Evolutionary conservation across 2,113 vertebrate genomes (phyloP).

Genomic region (Plotosus lineatus): DNA sequence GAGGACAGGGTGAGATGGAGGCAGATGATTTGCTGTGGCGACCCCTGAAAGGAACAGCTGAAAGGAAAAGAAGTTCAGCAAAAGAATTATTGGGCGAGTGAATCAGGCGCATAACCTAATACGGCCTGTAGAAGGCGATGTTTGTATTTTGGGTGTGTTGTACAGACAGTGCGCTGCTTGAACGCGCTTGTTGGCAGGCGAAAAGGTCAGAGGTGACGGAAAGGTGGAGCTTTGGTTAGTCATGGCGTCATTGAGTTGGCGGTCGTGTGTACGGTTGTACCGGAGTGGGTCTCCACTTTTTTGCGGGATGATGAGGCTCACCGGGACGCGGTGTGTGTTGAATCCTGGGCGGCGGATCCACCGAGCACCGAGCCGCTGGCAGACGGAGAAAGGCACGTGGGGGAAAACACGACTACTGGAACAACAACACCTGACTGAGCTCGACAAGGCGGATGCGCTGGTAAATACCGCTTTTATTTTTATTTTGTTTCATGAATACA

Average conservation of each 20-base stretch:
- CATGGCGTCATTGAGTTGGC: constrained; percentile 41
- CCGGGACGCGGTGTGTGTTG: constrained; percentile 11
- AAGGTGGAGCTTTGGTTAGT: background rate
- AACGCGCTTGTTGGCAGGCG: background rate
- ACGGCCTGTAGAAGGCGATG: constrained; percentile 11
- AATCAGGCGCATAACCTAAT: too few relatives aligned
- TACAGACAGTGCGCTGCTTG: constrained; percentile 4
- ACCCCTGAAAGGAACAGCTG: too few relatives aligned
- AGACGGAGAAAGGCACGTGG: constrained; percentile 64
- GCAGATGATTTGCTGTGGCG: too few relatives aligned
- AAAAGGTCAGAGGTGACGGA: constrained; percentile 9
- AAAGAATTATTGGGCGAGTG: too few relatives aligned
- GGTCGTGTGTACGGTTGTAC: constrained; percentile 30
- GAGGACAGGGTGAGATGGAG: too few relatives aligned
- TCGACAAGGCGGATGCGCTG: constrained; percentile 77
- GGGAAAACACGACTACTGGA: constrained; percentile 61
- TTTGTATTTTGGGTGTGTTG: background rate
- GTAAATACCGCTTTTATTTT: constrained; percentile 52
- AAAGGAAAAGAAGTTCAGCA: too few relatives aligned
- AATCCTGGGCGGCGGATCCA: constrained; percentile 59
- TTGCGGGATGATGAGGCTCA: constrained; percentile 8
- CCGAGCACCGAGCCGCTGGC: constrained; percentile 49
- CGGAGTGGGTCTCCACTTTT: constrained; percentile 1
- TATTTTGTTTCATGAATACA: background rate
- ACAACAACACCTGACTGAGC: constrained; percentile 66